A percentile compares a stretch with the other conserved stretches of the same genome.
These are phyloP conservation scores for Irena cyanogastra DNA, from an alignment of 2,113 vertebrate genomes.

Conservation along the genomic window DNA sequence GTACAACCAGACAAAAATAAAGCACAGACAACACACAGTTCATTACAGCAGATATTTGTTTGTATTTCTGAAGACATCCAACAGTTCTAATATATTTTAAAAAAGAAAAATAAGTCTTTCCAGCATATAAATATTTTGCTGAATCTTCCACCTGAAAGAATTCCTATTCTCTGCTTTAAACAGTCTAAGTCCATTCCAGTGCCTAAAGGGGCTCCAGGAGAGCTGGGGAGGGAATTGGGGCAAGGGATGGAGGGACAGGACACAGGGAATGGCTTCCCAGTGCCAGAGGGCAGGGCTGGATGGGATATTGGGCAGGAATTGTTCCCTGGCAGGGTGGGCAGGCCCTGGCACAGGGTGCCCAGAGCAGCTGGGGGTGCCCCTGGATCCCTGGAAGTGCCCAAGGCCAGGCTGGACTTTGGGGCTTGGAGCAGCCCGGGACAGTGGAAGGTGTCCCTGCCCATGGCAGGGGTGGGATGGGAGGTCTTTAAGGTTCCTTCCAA, in stretches of 20 bases:
- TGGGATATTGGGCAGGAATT: background rate
- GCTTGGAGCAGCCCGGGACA: background rate
- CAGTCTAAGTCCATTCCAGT: fast-evolving
- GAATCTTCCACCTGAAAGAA: background rate
- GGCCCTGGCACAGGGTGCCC: background rate
- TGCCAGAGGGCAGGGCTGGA: background rate
- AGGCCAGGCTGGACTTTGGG: background rate
- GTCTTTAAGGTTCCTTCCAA: background rate
- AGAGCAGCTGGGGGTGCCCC: background rate
- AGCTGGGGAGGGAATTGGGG: background rate
- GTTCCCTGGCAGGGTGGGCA: background rate
- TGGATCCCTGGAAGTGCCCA: background rate
- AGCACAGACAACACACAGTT: background rate
- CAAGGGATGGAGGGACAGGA: background rate
- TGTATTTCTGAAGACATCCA: background rate
- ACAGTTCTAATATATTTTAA: background rate
- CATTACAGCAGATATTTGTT: background rate
- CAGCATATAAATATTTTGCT: background rate
- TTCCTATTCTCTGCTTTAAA: background rate
- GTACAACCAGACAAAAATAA: background rate
- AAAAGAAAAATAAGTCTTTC: background rate
- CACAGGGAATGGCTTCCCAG: background rate
- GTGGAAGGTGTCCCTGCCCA: background rate
- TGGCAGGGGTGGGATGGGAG: background rate
- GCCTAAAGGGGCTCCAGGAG: background rate